Base-by-base conservation (phyloP, 2,113 vertebrate species). In the Misgurnus mizolepis region DNA sequence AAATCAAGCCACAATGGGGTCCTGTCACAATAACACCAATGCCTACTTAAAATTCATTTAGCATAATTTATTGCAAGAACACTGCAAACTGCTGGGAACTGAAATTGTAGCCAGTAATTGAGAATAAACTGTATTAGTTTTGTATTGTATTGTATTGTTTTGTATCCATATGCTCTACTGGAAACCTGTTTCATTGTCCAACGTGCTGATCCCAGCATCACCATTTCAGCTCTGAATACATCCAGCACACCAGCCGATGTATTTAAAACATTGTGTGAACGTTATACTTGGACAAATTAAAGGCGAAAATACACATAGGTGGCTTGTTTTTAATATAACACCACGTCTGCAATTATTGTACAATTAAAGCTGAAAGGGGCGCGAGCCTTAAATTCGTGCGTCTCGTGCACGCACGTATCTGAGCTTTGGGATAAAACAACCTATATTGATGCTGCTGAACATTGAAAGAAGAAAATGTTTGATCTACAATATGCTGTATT, bases 101-200 rank as follows among this genome's bases (percentile, higher is more conserved):
- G 49, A 40, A 65, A 41, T 14, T 18, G 75, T 67, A 34, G 22
- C 40, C 47, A 53, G 75, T 77, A 55, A 14, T 8, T 40, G 61
- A 55, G 22, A 77, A 77, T 55, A 39, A 45, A 50, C 62, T 66
- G 74, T 66, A 41, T 76, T 50, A 66, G 61, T 7, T 6, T 47
- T 34, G 27, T 34, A 12, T 53, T 50, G 49, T 50, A 12, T 50
- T 45, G 43, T 45, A n/a, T 64, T 76, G 60, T 65, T 53, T 55
- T 60, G 65, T 58, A 58, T 67, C 50, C 56, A 71, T 68, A 55
- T 75, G 53, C 55, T 58, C 9, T 40, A 60, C 34, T 80, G 68
- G 47, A 47, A 74, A 81, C 79, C 79, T 67, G 79, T 67, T 81
- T 60, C 79, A 81, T 81, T 81, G 79, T 81, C 79, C 50, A 74